Conservation (phyloP, 1,140 invertebrate species). For the Lucilia sericata region DNA sequence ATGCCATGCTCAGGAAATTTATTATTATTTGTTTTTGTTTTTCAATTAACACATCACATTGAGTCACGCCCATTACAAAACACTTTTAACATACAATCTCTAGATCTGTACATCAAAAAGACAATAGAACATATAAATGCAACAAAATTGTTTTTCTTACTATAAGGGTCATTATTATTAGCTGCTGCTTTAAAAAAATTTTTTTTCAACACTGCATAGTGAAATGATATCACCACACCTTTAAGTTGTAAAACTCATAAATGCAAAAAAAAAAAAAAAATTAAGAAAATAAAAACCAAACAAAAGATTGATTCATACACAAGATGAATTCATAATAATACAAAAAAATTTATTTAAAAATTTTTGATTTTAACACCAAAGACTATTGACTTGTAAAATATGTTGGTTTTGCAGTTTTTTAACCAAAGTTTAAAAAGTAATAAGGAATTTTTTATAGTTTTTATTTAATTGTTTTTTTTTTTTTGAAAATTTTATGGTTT, state of each 20-base stretch:
- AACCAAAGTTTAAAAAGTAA: too few species aligned
- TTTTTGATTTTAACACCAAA: neutral
- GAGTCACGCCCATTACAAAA: neutral
- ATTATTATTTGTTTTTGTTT: neutral
- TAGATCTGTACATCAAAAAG: neutral
- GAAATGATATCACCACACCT: constrained; percentile 14
- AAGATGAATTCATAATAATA: constrained; percentile 8
- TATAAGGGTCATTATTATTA: constrained; percentile 7
- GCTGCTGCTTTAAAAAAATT: neutral
- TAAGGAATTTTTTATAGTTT: neutral
- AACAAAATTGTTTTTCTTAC: neutral
- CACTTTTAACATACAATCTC: neutral
- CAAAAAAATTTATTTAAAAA: too few species aligned
- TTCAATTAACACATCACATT: constrained; percentile 14
- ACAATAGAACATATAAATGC: neutral
- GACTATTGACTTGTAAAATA: neutral
- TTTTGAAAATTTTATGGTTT: neutral
- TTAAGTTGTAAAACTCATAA: neutral
- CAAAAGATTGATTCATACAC: constrained; percentile 19
- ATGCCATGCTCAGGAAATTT: too few species aligned
- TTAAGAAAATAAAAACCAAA: neutral
- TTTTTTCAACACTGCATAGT: neutral
- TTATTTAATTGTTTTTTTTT: neutral
- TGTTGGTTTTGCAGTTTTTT: neutral
- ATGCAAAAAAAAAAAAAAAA: neutral